These are phyloP conservation scores for Tetramorium alpestre DNA, from an alignment of 1,140 invertebrate genomes.

Conservation along the genomic window DNA sequence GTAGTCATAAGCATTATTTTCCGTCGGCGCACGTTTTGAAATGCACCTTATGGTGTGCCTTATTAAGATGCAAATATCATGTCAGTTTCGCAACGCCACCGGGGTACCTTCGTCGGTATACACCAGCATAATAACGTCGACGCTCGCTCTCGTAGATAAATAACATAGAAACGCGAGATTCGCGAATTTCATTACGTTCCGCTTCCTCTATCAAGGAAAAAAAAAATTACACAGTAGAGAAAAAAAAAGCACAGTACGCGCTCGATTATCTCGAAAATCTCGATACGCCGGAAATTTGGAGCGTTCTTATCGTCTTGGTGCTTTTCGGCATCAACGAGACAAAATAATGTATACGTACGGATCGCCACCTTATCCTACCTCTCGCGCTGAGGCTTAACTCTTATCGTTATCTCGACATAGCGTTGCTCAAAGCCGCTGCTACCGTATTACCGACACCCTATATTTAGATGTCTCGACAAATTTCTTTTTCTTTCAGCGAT, in stretches of 20 bases:
- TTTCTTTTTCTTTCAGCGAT: conserved; percentile 40
- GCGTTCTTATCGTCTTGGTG: background rate
- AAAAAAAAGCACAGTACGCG: background rate
- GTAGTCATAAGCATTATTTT: conserved; percentile 49
- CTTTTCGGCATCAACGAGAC: conserved; percentile 26
- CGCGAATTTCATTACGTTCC: background rate
- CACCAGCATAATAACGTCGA: conserved; percentile 53
- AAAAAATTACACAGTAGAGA: background rate
- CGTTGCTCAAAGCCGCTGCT: conserved; percentile 76
- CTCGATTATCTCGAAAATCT: conserved; percentile 16
- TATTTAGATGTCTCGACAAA: conserved; percentile 63
- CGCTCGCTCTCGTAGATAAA: conserved; percentile 54
- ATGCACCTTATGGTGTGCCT: conserved; percentile 56
- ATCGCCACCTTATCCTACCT: conserved; percentile 66
- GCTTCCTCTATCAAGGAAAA: background rate
- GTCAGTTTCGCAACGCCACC: conserved; percentile 69
- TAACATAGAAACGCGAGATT: conserved; percentile 38
- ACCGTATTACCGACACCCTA: conserved; percentile 78
- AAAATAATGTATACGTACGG: conserved; percentile 36
- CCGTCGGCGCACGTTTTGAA: conserved; percentile 35
- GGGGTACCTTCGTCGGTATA: conserved; percentile 25
- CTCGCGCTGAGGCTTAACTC: conserved; percentile 71
- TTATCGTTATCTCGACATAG: conserved; percentile 82
- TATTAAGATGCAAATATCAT: conserved; percentile 77
- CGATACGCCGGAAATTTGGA: conserved; percentile 23